Evolutionary conservation across 2,113 vertebrate species (phyloP).

Genomic region (Podarcis raffonei): DNA sequence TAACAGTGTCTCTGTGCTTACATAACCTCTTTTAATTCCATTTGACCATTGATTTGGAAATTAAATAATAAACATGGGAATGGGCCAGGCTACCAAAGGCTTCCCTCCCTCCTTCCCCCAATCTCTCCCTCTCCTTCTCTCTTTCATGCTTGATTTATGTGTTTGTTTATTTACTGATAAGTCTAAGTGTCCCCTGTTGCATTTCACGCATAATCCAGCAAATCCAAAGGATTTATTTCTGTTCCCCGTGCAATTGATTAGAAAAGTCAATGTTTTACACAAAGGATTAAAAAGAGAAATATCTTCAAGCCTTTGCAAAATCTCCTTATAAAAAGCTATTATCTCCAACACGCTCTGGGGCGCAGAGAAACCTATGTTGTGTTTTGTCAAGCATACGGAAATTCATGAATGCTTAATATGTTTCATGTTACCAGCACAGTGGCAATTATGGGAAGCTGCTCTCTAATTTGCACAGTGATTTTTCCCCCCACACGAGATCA

Average conservation of each 20-base stretch:
- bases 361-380: background rate
- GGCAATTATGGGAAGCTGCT: slow-evolving; percentile 40
- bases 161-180: slow-evolving; percentile 70
- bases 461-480: slow-evolving; percentile 34
- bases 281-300: slow-evolving; percentile 72
- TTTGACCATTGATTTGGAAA: slow-evolving; percentile 68
- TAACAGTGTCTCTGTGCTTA: slow-evolving; percentile 50
- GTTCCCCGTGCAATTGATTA: slow-evolving; percentile 67
- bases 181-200: slow-evolving; percentile 56
- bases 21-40: slow-evolving; percentile 54
- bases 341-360: slow-evolving; percentile 23
- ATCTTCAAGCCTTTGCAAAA: slow-evolving; percentile 55
- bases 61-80: slow-evolving; percentile 67
- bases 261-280: slow-evolving; percentile 72
- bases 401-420: slow-evolving; percentile 5
- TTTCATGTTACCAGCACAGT: slow-evolving; percentile 25
- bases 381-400: slow-evolving; percentile 25
- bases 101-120: background rate
- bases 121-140: background rate
- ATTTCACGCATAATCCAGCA: slow-evolving; percentile 72
- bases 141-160: slow-evolving; percentile 48
- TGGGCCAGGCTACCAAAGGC: slow-evolving; percentile 49
- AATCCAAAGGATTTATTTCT: slow-evolving; percentile 74
- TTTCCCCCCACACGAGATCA: slow-evolving; percentile 18
- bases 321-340: slow-evolving; percentile 52